Evolutionary conservation across 2,797 vertebrate genomes (phyloP).

Genomic region (Netta rufina): DNA sequence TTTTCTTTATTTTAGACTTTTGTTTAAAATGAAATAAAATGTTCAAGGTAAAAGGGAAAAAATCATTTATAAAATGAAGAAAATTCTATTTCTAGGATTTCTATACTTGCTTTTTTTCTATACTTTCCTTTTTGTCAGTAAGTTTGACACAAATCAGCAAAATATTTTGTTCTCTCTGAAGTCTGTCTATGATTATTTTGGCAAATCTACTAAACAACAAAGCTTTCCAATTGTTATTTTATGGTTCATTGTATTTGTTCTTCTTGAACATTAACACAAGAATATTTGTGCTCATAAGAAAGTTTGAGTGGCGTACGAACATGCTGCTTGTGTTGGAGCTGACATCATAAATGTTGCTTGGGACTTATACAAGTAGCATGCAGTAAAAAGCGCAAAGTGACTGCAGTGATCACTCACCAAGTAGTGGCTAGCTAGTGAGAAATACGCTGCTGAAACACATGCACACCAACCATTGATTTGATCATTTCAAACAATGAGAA

Average conservation of each 20-base stretch:
- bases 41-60: neutral
- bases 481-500: conserved; percentile 20
- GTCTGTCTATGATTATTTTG: neutral
- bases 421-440: neutral
- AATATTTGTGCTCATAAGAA: neutral
- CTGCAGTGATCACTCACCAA: neutral
- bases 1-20: neutral
- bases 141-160: neutral
- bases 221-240: neutral
- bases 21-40: neutral
- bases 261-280: neutral
- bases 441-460: conserved; percentile 9
- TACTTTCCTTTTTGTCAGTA: neutral
- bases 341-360: neutral
- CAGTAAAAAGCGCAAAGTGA: neutral
- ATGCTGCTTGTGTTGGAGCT: neutral
- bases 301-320: neutral
- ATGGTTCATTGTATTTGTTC: neutral
- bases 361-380: neutral
- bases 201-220: neutral
- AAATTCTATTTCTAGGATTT: neutral
- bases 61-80: neutral
- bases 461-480: neutral
- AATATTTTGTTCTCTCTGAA: neutral
- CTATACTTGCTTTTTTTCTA: neutral